phyloP scores from a whole-genome alignment of 23 tunicate species.

The Corella eumyota region DNA sequence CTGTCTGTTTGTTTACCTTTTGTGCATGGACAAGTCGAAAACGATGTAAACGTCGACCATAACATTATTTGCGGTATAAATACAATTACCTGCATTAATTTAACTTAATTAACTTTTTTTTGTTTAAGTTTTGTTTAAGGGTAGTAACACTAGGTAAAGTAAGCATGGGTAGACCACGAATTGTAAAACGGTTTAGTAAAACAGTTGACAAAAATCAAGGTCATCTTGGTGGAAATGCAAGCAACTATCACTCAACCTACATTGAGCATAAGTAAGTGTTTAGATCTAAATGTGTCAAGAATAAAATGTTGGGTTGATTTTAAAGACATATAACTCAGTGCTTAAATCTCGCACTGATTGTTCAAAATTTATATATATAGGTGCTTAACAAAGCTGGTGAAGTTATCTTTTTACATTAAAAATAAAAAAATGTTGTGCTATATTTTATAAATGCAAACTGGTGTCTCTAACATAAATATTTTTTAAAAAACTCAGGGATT shows the following conservation, averaged over 20 bases:
- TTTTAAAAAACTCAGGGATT: slow-evolving; percentile 14
- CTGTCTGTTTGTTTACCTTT: too few species aligned
- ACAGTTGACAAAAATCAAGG: slow-evolving; percentile 60
- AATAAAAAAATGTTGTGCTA: neutral
- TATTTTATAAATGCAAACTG: neutral
- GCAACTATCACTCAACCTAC: slow-evolving; percentile 30
- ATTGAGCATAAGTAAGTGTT: slow-evolving; percentile 35
- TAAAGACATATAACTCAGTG: slow-evolving; percentile 4
- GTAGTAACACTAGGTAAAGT: too few species aligned
- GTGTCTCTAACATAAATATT: neutral
- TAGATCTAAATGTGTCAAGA: neutral
- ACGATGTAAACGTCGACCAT: too few species aligned
- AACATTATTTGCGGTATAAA: too few species aligned
- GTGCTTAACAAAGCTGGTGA: neutral
- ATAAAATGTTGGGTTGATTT: too few species aligned
- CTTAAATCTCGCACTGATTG: neutral
- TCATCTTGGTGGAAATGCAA: slow-evolving; percentile 39
- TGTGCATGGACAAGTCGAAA: too few species aligned
- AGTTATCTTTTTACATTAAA: too few species aligned
- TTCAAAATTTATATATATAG: neutral
- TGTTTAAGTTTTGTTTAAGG: too few species aligned
- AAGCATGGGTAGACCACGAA: slow-evolving; percentile 67
- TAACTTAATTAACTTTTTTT: too few species aligned
- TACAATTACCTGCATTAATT: too few species aligned
- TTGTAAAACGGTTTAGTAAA: slow-evolving; percentile 35